These are phyloP conservation scores for Charaxes varanes DNA, from an alignment of 1,140 invertebrate genomes.

Conservation along the genomic window DNA sequence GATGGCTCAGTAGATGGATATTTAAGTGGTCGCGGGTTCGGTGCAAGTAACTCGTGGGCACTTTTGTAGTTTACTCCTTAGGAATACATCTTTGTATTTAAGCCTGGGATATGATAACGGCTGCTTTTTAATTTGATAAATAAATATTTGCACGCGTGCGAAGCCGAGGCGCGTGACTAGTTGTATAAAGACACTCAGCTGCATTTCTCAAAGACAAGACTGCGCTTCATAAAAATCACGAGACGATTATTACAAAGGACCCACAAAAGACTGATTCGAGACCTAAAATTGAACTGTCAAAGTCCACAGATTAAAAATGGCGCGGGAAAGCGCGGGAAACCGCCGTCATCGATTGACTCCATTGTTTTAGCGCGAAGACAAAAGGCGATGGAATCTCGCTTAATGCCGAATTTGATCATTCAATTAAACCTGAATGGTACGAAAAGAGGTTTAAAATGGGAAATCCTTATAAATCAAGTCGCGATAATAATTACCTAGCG, in stretches of 20 bases:
- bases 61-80: too few relatives aligned
- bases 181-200: too few relatives aligned
- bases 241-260: not conserved
- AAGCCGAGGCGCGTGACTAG: too few relatives aligned
- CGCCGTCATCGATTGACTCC: conserved; percentile 38
- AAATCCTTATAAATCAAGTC: conserved; percentile 53
- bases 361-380: conserved; percentile 49
- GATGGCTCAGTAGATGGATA: too few relatives aligned
- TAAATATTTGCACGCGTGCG: too few relatives aligned
- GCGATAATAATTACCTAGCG: conserved; percentile 15
- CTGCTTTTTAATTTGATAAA: too few relatives aligned
- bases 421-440: conserved; percentile 57
- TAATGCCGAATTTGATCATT: conserved; percentile 53
- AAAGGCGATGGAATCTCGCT: conserved; percentile 27
- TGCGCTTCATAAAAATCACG: too few relatives aligned
- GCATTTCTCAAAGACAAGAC: too few relatives aligned
- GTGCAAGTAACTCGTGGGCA: too few relatives aligned
- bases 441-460: conserved; percentile 55
- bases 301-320: conserved; percentile 30
- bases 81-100: too few relatives aligned
- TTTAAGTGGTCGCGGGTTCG: too few relatives aligned
- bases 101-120: too few relatives aligned
- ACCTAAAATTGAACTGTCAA: conserved; percentile 22
- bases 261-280: conserved; percentile 4
- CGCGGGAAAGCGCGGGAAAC: conserved; percentile 16